A percentile compares a stretch with the other conserved stretches of the same genome.
Conservation (phyloP, 2,888 invertebrate species). For the Laspeyria flexula region DNA sequence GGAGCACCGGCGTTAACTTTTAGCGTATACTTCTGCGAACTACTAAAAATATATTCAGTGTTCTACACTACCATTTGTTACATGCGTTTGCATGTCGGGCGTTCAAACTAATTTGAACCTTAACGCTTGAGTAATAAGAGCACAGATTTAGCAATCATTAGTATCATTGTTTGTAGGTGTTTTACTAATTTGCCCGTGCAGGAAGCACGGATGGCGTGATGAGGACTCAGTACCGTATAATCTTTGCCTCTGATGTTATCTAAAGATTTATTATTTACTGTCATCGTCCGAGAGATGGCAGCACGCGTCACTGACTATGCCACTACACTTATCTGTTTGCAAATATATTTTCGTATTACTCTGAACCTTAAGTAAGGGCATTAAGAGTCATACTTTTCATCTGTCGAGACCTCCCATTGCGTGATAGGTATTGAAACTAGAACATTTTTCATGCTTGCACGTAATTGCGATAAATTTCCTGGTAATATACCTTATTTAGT, state of each 20-base stretch:
- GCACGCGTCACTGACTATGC: conserved; percentile 76
- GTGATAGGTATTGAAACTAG: conserved; percentile 45
- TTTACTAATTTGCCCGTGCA: conserved; percentile 83
- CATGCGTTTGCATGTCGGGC: conserved; percentile 23
- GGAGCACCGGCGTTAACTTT: conserved; percentile 68
- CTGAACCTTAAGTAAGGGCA: conserved; percentile 48
- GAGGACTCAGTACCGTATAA: conserved; percentile 81
- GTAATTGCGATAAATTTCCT: conserved; percentile 39
- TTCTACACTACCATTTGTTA: conserved; percentile 53
- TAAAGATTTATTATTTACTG: conserved; percentile 83
- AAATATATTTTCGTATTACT: conserved; percentile 39
- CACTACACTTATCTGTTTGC: conserved; percentile 68
- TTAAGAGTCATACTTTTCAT: conserved; percentile 40
- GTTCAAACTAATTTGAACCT: conserved; percentile 46
- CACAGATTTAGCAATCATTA: conserved; percentile 42
- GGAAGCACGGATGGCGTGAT: conserved; percentile 84
- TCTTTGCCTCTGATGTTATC: conserved; percentile 84
- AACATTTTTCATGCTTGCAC: conserved; percentile 40
- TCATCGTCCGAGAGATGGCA: conserved; percentile 83
- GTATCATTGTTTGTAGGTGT: conserved; percentile 65
- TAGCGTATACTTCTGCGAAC: conserved; percentile 74
- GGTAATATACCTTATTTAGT: conserved; percentile 23
- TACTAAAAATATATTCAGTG: conserved; percentile 78
- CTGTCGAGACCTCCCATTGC: conserved; percentile 60
- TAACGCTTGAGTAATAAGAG: conserved; percentile 48